Evolutionary conservation across 2,113 vertebrate genomes (phyloP), one percentile per base, ranked within the genome.

Genomic region (Perca fluviatilis): DNA sequence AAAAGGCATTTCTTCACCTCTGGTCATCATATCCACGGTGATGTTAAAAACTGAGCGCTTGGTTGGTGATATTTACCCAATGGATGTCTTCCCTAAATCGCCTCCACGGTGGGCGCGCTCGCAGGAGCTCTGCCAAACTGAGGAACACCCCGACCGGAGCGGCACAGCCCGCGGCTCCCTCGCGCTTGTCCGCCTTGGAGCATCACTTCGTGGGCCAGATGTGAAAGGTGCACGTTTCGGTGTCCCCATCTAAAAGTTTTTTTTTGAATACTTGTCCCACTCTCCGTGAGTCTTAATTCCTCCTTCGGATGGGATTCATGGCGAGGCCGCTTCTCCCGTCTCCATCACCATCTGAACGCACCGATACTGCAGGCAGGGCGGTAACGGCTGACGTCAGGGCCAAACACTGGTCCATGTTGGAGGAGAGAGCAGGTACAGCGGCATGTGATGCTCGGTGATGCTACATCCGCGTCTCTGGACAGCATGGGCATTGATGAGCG

Each of bases 341-440:
- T 91, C 89, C 94, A 92, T 89, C 91, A 73, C 87, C 80, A 71
- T 79, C 82, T 84, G 89, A 66, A 73, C 83, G 88, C 92, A 80
- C 75, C 56, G 90, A 90, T 58, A 88, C 92, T 93, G 94, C 94
- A 88, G 94, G 92, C 93, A 94, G 94, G 95, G 95, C 94, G 95
- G 95, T 90, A 33, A 92, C 93, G 93, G 90, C 87, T 95, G 95
- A 95, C 95, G 95, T 95, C 94, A 94, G 80, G 62, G 74, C 87
- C 89, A 57, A 87, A 80, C 91, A 85, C 87, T 92, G 91, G 84
- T 86, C 88, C 90, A 86, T 88, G 92, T 85, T 84, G 92, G 91
- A 89, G 87, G 81, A 88, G 81, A 88, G 90, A 89, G 90, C 91
- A 89, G 93, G 93, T 94, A 84, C 66, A 86, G 88, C 74, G 62